Percentiles rank a stretch among this genome's conserved stretches.
Conservation (phyloP, 1,140 invertebrate species). For the Luehdorfia chinensis region DNA sequence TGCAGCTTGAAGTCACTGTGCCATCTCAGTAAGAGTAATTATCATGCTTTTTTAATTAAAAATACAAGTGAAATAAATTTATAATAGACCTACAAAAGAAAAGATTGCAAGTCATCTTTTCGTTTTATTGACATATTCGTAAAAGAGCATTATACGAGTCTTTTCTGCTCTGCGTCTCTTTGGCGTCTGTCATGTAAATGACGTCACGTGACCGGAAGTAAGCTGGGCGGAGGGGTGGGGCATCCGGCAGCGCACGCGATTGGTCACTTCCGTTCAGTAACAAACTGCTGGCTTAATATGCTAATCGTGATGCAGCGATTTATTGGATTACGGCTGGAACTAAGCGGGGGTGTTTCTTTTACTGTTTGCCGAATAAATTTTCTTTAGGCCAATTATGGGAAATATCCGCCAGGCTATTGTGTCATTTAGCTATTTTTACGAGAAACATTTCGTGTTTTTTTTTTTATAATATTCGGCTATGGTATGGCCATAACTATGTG, state of each 20-base stretch:
- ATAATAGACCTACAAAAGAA: too few relatives aligned
- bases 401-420: conserved; percentile 5
- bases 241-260: conserved; percentile 67
- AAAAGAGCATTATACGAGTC: conserved; percentile 36
- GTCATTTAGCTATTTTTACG: conserved; percentile 1
- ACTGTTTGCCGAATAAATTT: conserved; percentile 7
- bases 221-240: conserved; percentile 57
- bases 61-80: too few relatives aligned
- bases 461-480: background rate
- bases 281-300: conserved; percentile 67
- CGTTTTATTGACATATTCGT: conserved; percentile 42
- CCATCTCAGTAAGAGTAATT: too few relatives aligned
- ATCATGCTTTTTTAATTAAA: too few relatives aligned
- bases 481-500: too few relatives aligned
- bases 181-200: conserved; percentile 69
- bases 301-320: conserved; percentile 69
- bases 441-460: background rate
- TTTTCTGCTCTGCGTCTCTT: conserved; percentile 35
- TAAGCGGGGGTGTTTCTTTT: conserved; percentile 28
- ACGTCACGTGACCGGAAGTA: conserved; percentile 72
- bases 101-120: conserved; percentile 47
- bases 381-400: conserved; percentile 16
- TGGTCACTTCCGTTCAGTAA: conserved; percentile 69
- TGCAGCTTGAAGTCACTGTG: too few relatives aligned
- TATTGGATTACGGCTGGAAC: conserved; percentile 54